These are phyloP conservation scores for Agrotis segetum DNA, from an alignment of 2,888 invertebrate genomes.

Conservation along the genomic window DNA sequence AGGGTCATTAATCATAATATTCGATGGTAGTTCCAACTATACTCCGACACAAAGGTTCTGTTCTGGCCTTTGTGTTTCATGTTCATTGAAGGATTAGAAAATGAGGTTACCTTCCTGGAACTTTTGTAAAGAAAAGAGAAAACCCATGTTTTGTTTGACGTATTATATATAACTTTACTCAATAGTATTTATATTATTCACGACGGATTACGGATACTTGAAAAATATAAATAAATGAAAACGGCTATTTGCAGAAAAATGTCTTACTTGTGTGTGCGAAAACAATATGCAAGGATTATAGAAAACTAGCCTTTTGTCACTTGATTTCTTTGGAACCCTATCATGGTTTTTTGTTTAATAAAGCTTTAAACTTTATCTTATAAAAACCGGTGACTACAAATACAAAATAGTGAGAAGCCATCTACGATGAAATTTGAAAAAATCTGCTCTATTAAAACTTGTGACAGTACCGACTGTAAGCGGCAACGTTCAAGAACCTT, in stretches of 20 bases:
- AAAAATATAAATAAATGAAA: background rate
- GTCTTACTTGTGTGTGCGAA: too few species aligned
- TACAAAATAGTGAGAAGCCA: too few species aligned
- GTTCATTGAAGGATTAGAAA: slow-evolving; percentile 12
- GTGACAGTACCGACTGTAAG: background rate
- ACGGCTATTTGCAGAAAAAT: background rate
- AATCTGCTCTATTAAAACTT: background rate
- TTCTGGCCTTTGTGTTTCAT: slow-evolving; percentile 32
- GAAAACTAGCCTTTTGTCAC: too few species aligned
- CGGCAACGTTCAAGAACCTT: background rate
- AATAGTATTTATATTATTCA: background rate
- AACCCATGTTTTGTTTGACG: background rate
- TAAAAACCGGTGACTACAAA: too few species aligned
- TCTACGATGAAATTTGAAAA: background rate
- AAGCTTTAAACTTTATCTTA: too few species aligned
- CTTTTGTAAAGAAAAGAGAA: background rate
- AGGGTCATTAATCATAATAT: slow-evolving; percentile 64
- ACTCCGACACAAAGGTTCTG: slow-evolving; percentile 8
- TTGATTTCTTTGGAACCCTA: too few species aligned
- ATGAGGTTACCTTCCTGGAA: background rate
- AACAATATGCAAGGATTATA: too few species aligned
- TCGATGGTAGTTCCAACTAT: slow-evolving; percentile 39
- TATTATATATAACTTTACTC: too few species aligned
- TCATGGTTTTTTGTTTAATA: too few species aligned
- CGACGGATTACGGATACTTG: background rate